Evolutionary conservation across 1,140 invertebrate species (phyloP), one percentile per base, ranked within the genome.

Genomic region (Polypedilum vanderplanki): DNA sequence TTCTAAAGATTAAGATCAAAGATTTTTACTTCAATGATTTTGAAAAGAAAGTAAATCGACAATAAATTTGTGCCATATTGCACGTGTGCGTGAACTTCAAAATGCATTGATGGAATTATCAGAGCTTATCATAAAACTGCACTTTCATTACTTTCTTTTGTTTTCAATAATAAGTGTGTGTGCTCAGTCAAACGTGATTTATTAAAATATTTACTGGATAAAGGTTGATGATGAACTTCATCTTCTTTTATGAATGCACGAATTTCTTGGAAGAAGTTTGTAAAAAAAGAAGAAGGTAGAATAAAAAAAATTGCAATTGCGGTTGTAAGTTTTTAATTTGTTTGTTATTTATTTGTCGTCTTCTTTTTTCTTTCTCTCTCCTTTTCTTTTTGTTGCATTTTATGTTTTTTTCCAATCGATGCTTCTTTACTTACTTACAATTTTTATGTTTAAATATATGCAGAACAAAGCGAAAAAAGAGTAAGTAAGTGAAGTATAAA

Each of bases 321-420:
- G 46, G 46, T 57, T 57, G 46, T 57, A 57, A 57, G 46, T 57
- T 57, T 57, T 57, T 57, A 57, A 57, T 57, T 57, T 57, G 46
- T 57, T 57, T 57, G 46, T 57, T 57, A 57, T 57, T 57, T 57
- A 57, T 57, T 57, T 57, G 46, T 57, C 46, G 46, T 57, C 46
- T 57, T 57, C 12, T n/a, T 57, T 57, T 57, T 4, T 57, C 8
- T 46, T 9, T 12, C 15, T 12, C 15, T 46, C 8, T 46, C 41
- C 41, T 46, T 46, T 46, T 3, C n/a, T 33, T 33, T 33, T 5
- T 15, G 46, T 57, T 33, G 1, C 24, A 33, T 33, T 33, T 33
- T 33, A 33, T 33, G 24, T 33, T 33, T 33, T 33, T 33, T 33
- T 33, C 5, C 24, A 33, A 33, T 33, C 24, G 24, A 33, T 33